Evolutionary conservation across 1,140 invertebrate genomes (phyloP).

Genomic region (Drosophila kikkawai): DNA sequence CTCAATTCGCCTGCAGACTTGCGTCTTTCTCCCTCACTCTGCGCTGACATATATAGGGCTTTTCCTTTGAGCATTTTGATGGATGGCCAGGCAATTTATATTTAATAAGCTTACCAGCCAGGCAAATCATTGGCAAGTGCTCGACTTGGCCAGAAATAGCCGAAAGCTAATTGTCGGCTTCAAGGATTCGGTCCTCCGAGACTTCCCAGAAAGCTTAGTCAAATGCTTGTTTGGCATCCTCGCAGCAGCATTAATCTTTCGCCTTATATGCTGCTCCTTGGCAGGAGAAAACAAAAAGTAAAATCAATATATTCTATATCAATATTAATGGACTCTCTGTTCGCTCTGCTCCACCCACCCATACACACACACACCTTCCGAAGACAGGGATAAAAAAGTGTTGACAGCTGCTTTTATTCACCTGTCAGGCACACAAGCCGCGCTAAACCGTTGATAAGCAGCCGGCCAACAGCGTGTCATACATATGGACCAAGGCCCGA

Average conservation of each 20-base stretch:
- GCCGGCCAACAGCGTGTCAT: slow-evolving; percentile 58
- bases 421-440: slow-evolving; percentile 77
- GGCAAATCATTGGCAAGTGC: slow-evolving; percentile 40
- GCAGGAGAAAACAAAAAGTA: slow-evolving; percentile 36
- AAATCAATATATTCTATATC: slow-evolving; percentile 70
- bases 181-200: slow-evolving; percentile 4
- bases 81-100: slow-evolving; percentile 41
- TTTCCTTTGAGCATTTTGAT: slow-evolving; percentile 39
- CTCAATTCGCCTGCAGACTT: slow-evolving; percentile 39
- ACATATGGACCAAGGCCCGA: slow-evolving; percentile 43
- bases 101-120: slow-evolving; percentile 49
- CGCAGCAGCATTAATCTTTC: slow-evolving; percentile 43
- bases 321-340: slow-evolving; percentile 66
- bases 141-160: slow-evolving; percentile 25
- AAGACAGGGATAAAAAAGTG: slow-evolving; percentile 58
- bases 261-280: slow-evolving; percentile 18
- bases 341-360: neutral
- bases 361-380: slow-evolving; percentile 2
- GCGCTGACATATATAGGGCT: neutral
- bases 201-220: slow-evolving; percentile 19
- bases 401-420: slow-evolving; percentile 83
- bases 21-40: neutral
- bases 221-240: slow-evolving; percentile 20
- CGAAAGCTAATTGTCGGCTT: slow-evolving; percentile 40
- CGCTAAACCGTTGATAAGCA: slow-evolving; percentile 81